Percentiles rank a stretch among this genome's conserved stretches.
phyloP scores from a whole-genome alignment of 2,113 vertebrate genomes.

The Pontoporia blainvillei region DNA sequence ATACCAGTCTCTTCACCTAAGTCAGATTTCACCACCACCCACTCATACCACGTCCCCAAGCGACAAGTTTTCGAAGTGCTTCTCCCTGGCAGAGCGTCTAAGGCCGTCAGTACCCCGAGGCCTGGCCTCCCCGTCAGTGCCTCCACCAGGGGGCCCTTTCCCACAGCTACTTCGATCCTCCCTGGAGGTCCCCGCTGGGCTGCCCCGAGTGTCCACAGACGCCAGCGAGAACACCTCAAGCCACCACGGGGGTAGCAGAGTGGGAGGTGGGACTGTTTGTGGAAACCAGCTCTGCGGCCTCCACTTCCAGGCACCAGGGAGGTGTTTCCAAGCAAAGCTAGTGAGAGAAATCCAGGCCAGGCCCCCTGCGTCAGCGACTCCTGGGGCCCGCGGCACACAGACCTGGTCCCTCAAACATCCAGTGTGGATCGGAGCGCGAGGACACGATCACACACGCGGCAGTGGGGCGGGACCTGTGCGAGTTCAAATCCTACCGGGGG shows the following conservation, averaged over 20 bases:
- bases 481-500: background rate
- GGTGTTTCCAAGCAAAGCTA: accelerated
- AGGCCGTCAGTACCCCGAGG: accelerated
- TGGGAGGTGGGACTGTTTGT: slow-evolving; percentile 62
- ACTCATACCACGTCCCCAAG: background rate
- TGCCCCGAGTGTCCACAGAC: accelerated
- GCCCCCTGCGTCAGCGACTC: background rate
- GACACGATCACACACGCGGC: background rate
- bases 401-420: background rate
- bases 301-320: slow-evolving; percentile 38
- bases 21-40: background rate
- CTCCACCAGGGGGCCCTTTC: accelerated
- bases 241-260: accelerated
- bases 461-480: accelerated
- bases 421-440: background rate
- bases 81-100: background rate
- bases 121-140: accelerated
- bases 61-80: too few relatives aligned
- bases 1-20: background rate
- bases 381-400: background rate
- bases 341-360: accelerated
- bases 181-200: accelerated
- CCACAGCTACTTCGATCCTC: background rate
- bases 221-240: background rate
- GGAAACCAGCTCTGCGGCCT: slow-evolving; percentile 63